Conservation (phyloP, 2,888 invertebrate genomes). For the Drosophila fungiperda region DNA sequence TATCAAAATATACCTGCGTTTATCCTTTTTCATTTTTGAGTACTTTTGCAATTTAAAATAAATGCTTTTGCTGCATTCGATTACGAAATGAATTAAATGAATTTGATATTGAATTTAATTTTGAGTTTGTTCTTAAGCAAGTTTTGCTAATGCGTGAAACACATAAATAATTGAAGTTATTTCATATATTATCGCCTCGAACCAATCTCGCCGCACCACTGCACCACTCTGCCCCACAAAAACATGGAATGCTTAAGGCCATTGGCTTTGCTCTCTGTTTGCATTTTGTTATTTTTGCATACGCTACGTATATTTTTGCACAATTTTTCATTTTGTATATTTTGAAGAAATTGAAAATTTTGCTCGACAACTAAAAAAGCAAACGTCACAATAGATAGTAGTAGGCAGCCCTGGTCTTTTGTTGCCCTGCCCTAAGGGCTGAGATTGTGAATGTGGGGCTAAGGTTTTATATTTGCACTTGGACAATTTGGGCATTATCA, state of each 20-base stretch:
- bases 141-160: background rate
- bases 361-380: slow-evolving; percentile 27
- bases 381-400: slow-evolving; percentile 6
- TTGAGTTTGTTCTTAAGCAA: background rate
- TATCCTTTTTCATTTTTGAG: background rate
- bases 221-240: background rate
- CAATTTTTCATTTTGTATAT: slow-evolving; percentile 55
- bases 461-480: slow-evolving; percentile 62
- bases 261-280: slow-evolving; percentile 24
- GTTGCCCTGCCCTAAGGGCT: slow-evolving; percentile 38
- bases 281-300: slow-evolving; percentile 62
- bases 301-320: slow-evolving; percentile 57
- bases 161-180: slow-evolving; percentile 11
- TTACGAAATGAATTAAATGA: background rate
- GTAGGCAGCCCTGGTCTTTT: slow-evolving; percentile 5
- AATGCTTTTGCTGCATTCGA: background rate
- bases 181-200: slow-evolving; percentile 13
- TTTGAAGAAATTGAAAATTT: slow-evolving; percentile 58
- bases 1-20: background rate
- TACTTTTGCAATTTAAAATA: background rate
- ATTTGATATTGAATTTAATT: background rate
- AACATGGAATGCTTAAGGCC: slow-evolving; percentile 13
- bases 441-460: slow-evolving; percentile 29
- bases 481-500: slow-evolving; percentile 60
- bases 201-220: slow-evolving; percentile 18